Evolutionary conservation across 2,113 vertebrate genomes (phyloP).

Genomic region (Ochotona princeps): DNA sequence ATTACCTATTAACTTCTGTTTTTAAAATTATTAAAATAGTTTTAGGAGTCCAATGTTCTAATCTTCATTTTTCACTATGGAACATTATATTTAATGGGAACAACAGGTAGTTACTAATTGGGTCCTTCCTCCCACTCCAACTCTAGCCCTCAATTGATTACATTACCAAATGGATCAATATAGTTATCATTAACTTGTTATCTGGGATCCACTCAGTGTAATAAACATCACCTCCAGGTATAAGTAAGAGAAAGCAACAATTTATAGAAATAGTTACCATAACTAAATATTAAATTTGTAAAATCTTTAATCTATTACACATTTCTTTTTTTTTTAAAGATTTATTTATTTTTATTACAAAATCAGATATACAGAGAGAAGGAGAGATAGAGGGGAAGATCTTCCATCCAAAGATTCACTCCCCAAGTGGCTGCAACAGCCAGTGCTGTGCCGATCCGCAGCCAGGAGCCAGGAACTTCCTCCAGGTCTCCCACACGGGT

Average conservation of each 20-base stretch:
- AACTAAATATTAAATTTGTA: constrained; percentile 28
- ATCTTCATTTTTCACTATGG: neutral
- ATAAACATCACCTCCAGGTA: neutral
- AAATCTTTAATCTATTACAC: neutral
- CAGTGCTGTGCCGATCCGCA: too few relatives aligned
- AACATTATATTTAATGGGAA: neutral
- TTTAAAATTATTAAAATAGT: neutral
- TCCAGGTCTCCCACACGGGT: too few relatives aligned
- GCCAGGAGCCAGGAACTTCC: too few relatives aligned
- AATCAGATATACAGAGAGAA: too few relatives aligned
- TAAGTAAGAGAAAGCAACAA: neutral
- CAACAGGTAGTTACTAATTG: neutral
- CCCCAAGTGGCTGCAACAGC: too few relatives aligned
- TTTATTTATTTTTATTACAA: too few relatives aligned
- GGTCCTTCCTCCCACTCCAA: neutral
- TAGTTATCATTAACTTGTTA: neutral
- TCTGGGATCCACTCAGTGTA: neutral
- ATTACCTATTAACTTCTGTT: neutral
- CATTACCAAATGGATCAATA: neutral
- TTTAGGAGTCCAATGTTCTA: neutral
- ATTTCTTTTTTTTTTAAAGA: neutral
- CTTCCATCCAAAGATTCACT: too few relatives aligned
- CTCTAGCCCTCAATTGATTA: neutral
- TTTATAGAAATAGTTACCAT: neutral
- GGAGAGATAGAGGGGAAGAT: too few relatives aligned